These are phyloP conservation scores for Leptosomus discolor DNA, from an alignment of 2,113 vertebrate species.

Conservation along the genomic window DNA sequence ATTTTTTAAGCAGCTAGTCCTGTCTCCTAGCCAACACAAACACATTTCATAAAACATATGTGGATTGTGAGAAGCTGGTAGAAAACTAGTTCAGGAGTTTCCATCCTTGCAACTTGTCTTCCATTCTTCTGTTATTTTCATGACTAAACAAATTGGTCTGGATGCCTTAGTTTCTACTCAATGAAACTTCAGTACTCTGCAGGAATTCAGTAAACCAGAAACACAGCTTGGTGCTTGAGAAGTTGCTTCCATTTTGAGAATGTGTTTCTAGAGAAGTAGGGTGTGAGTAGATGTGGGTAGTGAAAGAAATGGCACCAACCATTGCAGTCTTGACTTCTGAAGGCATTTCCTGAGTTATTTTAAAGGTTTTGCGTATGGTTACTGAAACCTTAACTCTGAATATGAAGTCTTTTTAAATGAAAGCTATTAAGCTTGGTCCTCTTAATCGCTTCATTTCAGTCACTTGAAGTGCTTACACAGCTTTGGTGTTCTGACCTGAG, in stretches of 20 bases:
- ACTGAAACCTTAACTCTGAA: background rate
- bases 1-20: conserved; percentile 9
- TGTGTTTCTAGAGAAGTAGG: conserved; percentile 61
- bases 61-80: background rate
- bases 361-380: conserved; percentile 30
- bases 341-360: conserved; percentile 62
- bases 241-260: conserved; percentile 63
- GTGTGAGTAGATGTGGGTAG: conserved; percentile 58
- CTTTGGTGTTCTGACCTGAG: background rate
- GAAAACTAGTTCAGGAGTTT: conserved; percentile 54
- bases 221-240: background rate
- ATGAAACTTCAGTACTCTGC: conserved; percentile 44
- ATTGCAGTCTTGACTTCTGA: conserved; percentile 39
- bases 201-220: conserved; percentile 40
- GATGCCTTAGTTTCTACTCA: conserved; percentile 40
- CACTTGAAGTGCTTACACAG: background rate
- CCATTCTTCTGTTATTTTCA: conserved; percentile 45
- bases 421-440: background rate
- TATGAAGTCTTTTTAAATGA: background rate
- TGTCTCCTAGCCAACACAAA: conserved; percentile 33
- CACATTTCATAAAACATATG: conserved; percentile 34
- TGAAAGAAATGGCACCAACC: conserved; percentile 56
- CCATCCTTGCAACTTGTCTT: conserved; percentile 43
- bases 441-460: background rate
- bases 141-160: conserved; percentile 51